Evolutionary conservation across 1,140 invertebrate species (phyloP).

Genomic region (Pseudoatta argentina): DNA sequence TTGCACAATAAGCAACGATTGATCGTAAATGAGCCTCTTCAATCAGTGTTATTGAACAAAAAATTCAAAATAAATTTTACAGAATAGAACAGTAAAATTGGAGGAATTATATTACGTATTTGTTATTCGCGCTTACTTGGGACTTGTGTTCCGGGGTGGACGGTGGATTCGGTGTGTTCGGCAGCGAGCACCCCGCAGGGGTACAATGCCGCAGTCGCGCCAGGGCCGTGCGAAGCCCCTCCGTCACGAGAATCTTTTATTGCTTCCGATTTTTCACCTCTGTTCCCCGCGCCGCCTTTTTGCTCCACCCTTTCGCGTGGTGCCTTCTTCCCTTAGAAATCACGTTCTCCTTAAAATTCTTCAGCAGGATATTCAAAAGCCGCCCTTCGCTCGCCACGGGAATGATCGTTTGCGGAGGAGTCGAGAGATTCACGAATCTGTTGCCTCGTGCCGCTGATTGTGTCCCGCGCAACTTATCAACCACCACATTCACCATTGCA

Average conservation of each 20-base stretch:
- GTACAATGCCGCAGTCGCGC: conserved; percentile 87
- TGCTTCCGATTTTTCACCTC: conserved; percentile 68
- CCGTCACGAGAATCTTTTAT: conserved; percentile 86
- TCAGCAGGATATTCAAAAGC: background rate
- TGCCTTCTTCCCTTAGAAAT: background rate
- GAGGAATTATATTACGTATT: background rate
- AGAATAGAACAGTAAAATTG: too few relatives aligned
- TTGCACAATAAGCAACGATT: too few relatives aligned
- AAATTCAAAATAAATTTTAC: too few relatives aligned
- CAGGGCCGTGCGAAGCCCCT: conserved; percentile 86
- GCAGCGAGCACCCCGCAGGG: conserved; percentile 85
- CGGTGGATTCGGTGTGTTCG: conserved; percentile 85
- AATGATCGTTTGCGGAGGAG: background rate
- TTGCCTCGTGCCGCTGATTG: conserved; percentile 34
- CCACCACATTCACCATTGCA: conserved; percentile 51
- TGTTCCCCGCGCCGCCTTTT: conserved; percentile 60
- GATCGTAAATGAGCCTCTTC: too few relatives aligned
- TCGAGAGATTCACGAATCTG: conserved; percentile 7
- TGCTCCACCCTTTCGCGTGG: background rate
- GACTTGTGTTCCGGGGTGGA: conserved; percentile 84
- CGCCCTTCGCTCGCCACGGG: background rate
- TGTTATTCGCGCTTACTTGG: conserved; percentile 80
- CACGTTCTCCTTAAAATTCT: background rate
- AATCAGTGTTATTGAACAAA: too few relatives aligned
- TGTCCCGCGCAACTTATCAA: conserved; percentile 30